phyloP scores from a whole-genome alignment of 2,113 vertebrate species.

The Condylura cristata region DNA sequence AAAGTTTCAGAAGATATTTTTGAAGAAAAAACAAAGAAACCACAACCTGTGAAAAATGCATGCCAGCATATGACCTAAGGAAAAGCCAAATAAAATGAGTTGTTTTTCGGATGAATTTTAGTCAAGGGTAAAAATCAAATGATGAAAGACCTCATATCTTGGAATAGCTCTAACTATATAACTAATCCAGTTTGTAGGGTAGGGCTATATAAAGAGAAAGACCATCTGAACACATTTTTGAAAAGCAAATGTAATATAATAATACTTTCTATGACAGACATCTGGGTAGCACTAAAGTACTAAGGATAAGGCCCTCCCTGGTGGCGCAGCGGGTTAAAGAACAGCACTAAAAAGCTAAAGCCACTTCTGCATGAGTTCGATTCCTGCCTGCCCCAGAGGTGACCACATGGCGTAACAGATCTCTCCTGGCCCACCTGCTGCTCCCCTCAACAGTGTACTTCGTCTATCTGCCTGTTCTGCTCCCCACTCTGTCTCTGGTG shows the following conservation, averaged over 20 bases:
- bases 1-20: background rate
- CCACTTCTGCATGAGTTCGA: too few relatives aligned
- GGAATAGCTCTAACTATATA: background rate
- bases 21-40: background rate
- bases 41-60: background rate
- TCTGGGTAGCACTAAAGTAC: background rate
- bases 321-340: too few relatives aligned
- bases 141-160: background rate
- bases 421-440: too few relatives aligned
- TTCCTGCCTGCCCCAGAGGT: too few relatives aligned
- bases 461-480: too few relatives aligned
- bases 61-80: background rate
- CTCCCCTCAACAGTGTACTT: too few relatives aligned
- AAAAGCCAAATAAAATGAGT: background rate
- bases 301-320: too few relatives aligned
- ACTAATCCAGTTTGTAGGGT: background rate
- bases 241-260: background rate
- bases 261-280: background rate
- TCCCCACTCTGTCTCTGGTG: too few relatives aligned
- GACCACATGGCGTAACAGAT: too few relatives aligned
- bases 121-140: constrained; percentile 12
- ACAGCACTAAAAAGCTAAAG: too few relatives aligned
- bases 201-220: background rate
- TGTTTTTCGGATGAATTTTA: background rate
- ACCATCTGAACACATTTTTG: background rate